Percentiles rank a stretch among this genome's conserved stretches.
Conservation (phyloP, 1,140 invertebrate genomes). For the Holcopasites calliopsidis region DNA sequence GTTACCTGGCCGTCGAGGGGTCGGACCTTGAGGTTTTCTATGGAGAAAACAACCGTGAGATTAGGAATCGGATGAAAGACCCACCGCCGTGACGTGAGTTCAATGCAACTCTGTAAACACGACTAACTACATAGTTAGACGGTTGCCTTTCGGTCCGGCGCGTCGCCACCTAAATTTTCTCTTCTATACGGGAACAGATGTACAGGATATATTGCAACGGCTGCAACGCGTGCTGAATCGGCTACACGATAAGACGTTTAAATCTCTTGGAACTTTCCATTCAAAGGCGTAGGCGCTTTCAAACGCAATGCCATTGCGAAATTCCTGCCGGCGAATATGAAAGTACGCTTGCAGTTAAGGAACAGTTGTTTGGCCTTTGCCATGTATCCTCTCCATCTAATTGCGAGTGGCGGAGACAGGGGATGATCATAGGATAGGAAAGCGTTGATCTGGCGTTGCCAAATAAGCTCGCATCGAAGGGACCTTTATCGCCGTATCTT, state of each 20-base stretch:
- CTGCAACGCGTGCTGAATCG: neutral
- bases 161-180: constrained; percentile 9
- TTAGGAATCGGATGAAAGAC: constrained; percentile 21
- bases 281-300: neutral
- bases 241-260: neutral
- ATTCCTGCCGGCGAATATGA: neutral
- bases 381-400: no score
- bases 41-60: constrained; percentile 31
- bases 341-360: no score
- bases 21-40: neutral
- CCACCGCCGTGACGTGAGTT: neutral
- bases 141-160: neutral
- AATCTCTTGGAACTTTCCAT: neutral
- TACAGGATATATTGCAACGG: no score
- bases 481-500: no score
- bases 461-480: no score
- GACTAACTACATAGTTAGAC: neutral
- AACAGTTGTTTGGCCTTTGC: no score
- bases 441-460: no score
- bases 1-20: neutral
- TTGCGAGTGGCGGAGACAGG: no score
- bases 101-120: constrained; percentile 8
- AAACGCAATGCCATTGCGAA: neutral
- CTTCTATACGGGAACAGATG: neutral
- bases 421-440: no score